phyloP scores from a whole-genome alignment of 2,113 vertebrate genomes.

The Silurus meridionalis region DNA sequence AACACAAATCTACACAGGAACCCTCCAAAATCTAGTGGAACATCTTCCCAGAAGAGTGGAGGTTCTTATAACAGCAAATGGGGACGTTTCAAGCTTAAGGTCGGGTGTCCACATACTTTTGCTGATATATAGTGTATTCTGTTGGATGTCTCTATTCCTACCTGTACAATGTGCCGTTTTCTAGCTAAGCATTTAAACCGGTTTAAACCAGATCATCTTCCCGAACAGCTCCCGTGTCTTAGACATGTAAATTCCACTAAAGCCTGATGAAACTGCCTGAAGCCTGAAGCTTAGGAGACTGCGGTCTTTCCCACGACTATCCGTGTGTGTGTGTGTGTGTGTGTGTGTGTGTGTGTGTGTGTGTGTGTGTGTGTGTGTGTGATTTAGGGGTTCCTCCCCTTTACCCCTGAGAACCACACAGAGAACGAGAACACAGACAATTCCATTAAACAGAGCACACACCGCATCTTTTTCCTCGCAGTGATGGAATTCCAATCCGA shows the following conservation, averaged over 20 bases:
- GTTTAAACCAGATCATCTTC: constrained; percentile 51
- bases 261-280: constrained; percentile 45
- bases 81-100: too few relatives aligned
- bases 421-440: constrained; percentile 30
- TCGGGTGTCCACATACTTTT: too few relatives aligned
- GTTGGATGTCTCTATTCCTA: constrained; percentile 10
- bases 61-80: too few relatives aligned
- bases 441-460: background rate
- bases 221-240: constrained; percentile 48
- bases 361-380: background rate
- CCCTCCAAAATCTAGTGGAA: too few relatives aligned
- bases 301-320: constrained; percentile 60
- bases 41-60: too few relatives aligned
- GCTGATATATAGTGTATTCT: background rate
- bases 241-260: constrained; percentile 58
- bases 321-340: constrained; percentile 1
- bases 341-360: background rate
- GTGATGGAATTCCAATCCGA: constrained; percentile 21
- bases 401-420: background rate
- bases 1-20: too few relatives aligned
- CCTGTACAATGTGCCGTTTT: constrained; percentile 31
- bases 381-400: background rate
- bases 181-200: constrained; percentile 36
- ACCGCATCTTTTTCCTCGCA: constrained; percentile 14
- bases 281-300: constrained; percentile 13